Conservation (phyloP, 1,140 invertebrate species). For the Zaprionus tsacasi region DNA sequence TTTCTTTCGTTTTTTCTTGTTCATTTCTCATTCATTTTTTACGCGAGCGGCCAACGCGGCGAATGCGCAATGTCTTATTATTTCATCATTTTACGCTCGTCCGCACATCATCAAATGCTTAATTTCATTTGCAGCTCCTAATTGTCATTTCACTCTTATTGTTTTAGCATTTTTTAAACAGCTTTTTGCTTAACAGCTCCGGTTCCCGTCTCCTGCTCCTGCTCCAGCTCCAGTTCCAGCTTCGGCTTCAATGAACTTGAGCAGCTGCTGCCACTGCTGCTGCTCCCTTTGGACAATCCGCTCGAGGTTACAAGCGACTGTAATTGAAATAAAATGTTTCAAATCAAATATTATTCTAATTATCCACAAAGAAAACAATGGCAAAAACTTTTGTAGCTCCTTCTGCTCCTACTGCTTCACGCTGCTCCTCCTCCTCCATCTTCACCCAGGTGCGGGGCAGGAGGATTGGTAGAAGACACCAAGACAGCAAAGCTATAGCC, state of each 20-base stretch:
- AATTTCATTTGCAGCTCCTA: conserved; percentile 63
- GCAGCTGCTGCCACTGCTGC: conserved; percentile 61
- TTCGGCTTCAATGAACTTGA: conserved; percentile 66
- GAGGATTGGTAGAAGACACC: not conserved
- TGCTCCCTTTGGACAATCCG: conserved; percentile 55
- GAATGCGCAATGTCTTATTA: conserved; percentile 53
- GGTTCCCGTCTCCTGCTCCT: too few species aligned
- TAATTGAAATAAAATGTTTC: conserved; percentile 82
- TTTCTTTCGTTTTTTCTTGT: too few species aligned
- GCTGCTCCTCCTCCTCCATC: not conserved
- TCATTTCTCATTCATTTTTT: too few species aligned
- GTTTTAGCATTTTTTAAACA: conserved; percentile 59
- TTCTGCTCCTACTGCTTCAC: not conserved
- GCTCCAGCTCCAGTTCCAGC: not conserved
- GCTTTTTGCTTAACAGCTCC: conserved; percentile 46
- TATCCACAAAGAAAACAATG: conserved; percentile 70
- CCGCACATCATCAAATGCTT: conserved; percentile 67
- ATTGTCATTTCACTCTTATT: conserved; percentile 67
- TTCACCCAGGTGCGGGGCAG: not conserved
- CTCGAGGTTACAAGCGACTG: conserved; percentile 32
- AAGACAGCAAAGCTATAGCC: not conserved
- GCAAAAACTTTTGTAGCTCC: conserved; percentile 41
- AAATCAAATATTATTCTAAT: conserved; percentile 81
- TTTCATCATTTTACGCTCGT: conserved; percentile 72
- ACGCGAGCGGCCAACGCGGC: conserved; percentile 12